These are phyloP conservation scores for Piliocolobus tephrosceles DNA, from an alignment of 2,113 vertebrate species.

Conservation along the genomic window DNA sequence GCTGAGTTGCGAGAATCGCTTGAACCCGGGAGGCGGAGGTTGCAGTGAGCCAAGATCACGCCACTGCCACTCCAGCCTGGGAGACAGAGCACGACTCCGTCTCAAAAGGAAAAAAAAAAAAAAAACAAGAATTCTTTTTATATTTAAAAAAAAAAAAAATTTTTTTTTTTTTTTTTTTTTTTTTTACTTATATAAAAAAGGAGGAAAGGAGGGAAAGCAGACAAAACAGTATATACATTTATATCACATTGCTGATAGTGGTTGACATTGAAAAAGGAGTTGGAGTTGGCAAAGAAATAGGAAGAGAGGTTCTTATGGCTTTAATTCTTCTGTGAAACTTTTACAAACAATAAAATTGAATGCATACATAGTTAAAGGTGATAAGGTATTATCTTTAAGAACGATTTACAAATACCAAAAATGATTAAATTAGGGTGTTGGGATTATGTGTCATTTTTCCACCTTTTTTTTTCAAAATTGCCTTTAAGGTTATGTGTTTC, in stretches of 20 bases:
- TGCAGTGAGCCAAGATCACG: no score
- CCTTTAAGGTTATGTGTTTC: not conserved
- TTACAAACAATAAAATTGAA: constrained; percentile 6
- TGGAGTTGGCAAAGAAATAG: not conserved
- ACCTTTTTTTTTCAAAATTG: not conserved
- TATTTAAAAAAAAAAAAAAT: not conserved
- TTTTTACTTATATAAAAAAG: not conserved
- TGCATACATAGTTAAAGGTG: not conserved
- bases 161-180: not conserved
- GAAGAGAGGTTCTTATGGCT: not conserved
- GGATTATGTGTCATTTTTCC: not conserved
- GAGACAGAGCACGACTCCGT: no score
- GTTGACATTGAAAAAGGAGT: not conserved
- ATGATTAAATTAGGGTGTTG: not conserved
- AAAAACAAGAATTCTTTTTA: no score
- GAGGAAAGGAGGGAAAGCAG: not conserved
- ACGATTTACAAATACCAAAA: not conserved
- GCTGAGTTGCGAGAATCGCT: no score
- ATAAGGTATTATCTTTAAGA: not conserved
- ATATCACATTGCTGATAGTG: not conserved
- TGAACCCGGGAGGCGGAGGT: no score
- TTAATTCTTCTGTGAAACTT: not conserved
- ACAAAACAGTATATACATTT: not conserved
- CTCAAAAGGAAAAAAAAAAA: no score
- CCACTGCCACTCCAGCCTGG: no score